These are phyloP conservation scores for Megaceryle torquata DNA, from an alignment of 2,113 vertebrate species.

Conservation along the genomic window DNA sequence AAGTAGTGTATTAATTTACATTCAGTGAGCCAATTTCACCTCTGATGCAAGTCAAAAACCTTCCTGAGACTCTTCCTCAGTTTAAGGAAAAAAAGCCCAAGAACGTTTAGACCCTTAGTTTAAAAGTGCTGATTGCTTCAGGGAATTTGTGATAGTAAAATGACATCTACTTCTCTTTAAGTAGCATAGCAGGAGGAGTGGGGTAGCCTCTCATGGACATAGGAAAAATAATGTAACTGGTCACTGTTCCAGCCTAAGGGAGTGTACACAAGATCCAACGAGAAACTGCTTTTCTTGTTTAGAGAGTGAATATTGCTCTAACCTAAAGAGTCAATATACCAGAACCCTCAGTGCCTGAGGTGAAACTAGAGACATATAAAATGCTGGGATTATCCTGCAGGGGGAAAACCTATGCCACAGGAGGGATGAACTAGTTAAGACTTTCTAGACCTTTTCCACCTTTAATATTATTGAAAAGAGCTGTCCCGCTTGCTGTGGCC, in stretches of 20 bases:
- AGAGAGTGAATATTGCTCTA: neutral
- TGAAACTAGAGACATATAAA: neutral
- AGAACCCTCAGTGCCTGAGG: neutral
- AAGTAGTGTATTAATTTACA: neutral
- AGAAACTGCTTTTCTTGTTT: neutral
- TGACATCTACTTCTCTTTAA: neutral
- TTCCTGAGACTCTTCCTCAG: neutral
- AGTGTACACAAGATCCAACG: neutral
- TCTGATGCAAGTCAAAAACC: neutral
- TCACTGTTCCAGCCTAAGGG: neutral
- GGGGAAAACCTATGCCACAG: neutral
- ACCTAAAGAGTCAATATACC: neutral
- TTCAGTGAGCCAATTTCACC: neutral
- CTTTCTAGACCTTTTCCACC: neutral
- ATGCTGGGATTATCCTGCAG: neutral
- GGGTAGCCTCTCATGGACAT: neutral
- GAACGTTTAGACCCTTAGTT: accelerated
- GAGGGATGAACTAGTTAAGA: neutral
- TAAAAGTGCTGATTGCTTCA: neutral
- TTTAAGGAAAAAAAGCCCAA: neutral
- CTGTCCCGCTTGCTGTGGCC: neutral
- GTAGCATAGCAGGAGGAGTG: neutral
- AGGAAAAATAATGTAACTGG: neutral
- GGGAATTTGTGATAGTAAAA: neutral
- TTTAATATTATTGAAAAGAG: neutral